Evolutionary conservation across 2,888 invertebrate genomes (phyloP).

Genomic region (Lasioglossum morio): DNA sequence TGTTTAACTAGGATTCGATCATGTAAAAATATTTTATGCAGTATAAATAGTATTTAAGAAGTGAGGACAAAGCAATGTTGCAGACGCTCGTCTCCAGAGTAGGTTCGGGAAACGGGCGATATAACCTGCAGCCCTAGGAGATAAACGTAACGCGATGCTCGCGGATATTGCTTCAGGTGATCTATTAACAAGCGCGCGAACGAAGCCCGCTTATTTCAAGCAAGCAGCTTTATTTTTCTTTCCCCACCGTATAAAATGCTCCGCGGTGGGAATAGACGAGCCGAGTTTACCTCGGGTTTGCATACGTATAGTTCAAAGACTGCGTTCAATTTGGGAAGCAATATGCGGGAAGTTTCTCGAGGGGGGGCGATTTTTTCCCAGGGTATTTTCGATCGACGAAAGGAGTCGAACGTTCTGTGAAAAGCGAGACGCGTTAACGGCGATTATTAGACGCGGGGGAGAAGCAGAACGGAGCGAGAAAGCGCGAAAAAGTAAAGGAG

Average conservation of each 20-base stretch:
- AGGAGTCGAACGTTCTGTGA: background rate
- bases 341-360: background rate
- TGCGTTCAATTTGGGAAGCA: background rate
- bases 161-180: background rate
- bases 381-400: background rate
- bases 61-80: background rate
- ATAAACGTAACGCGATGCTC: background rate
- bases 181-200: background rate
- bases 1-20: too few relatives aligned
- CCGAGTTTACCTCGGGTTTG: background rate
- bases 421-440: background rate
- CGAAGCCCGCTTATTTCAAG: conserved; percentile 6
- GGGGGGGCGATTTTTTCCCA: background rate
- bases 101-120: background rate
- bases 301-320: conserved; percentile 10
- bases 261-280: background rate
- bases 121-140: background rate
- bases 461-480: conserved; percentile 15
- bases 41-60: background rate
- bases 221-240: conserved; percentile 24
- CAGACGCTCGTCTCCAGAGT: background rate
- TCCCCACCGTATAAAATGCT: conserved; percentile 5
- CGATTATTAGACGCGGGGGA: background rate
- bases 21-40: background rate
- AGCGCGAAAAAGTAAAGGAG: conserved; percentile 44